Base-by-base conservation (phyloP, 2,888 invertebrate genomes). In the Seira sanloemensis region DNA sequence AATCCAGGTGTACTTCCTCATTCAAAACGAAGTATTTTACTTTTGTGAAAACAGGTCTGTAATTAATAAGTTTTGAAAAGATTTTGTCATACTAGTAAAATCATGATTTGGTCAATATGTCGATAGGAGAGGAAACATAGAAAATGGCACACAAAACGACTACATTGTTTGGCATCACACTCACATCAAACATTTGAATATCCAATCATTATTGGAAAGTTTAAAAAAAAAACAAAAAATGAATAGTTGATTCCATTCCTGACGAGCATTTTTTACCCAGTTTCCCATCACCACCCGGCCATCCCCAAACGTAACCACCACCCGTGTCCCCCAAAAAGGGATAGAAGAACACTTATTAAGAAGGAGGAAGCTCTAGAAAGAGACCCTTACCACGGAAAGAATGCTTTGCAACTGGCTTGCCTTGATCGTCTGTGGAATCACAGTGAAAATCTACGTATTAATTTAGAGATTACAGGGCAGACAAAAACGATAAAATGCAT, bases 321-420 rank as follows among this genome's bases (percentile, higher is more conserved):
- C 58, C n/a, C n/a, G n/a, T 37, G 4, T 37, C 4, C 37, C n/a
- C 37, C 37, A 37, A 37, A 7, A 66, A 66, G n/a, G 58, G 18
- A n/a, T 16, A 58, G 19, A 37, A 21, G 62, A 27, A 65, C n/a
- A 58, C 9, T 58, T 58, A 16, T 74, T 62, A 26, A 50, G 73
- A 69, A 84, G 80, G 72, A 80, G 65, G 73, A 78, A 78, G 80
- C 76, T 72, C 62, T 73, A 76, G 72, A 85, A 78, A 87, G 65
- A 84, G 81, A 77, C 87, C 89, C 90, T 88, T 90, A 90, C 90
- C 90, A 88, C 88, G 88, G 81, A 90, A 90, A 78, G 87, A 76
- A 88, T 88, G 90, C 73, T 75, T 88, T 77, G 80, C 84, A 67
- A 86, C 86, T 85, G 73, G 84, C 83, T 84, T 78, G 84, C 82